Conservation (phyloP, 1,140 invertebrate species). For the Eubasilissa regina region DNA sequence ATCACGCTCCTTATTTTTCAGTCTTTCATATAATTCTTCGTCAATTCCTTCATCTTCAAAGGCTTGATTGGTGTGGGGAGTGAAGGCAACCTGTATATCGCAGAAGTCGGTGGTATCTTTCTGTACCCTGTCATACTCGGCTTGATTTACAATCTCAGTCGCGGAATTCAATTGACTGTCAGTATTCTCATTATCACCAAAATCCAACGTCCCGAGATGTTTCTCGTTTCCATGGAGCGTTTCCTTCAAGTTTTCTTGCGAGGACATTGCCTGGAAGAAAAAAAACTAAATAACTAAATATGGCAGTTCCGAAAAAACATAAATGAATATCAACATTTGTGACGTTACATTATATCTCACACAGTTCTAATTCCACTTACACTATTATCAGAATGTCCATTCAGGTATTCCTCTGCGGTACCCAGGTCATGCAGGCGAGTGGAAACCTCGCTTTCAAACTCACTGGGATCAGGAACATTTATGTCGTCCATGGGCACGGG, state of each 20-base stretch:
- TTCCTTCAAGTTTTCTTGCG: conserved; percentile 59
- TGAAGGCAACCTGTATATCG: conserved; percentile 67
- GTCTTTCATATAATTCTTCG: conserved; percentile 69
- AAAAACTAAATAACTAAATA: conserved; percentile 12
- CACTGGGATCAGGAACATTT: conserved; percentile 74
- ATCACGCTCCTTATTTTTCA: conserved; percentile 74
- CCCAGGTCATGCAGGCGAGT: conserved; percentile 75
- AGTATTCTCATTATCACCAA: conserved; percentile 45
- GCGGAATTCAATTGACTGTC: conserved; percentile 2
- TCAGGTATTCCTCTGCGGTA: conserved; percentile 70
- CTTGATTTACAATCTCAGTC: conserved; percentile 45
- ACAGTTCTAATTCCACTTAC: conserved; percentile 53
- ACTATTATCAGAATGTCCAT: conserved; percentile 68
- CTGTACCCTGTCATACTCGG: conserved; percentile 71
- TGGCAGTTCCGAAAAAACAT: background rate
- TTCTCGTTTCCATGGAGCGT: conserved; percentile 58
- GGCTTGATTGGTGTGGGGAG: conserved; percentile 63
- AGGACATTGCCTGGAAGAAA: conserved; percentile 56
- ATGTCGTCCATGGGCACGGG: conserved; percentile 75
- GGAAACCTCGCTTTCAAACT: conserved; percentile 76
- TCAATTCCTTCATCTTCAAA: conserved; percentile 66
- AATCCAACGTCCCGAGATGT: conserved; percentile 41
- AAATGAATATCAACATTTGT: background rate
- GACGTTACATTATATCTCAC: background rate
- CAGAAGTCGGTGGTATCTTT: conserved; percentile 72